Base-by-base conservation (phyloP, 2,888 invertebrate genomes). In the Acanthococcus lagerstroemiae region DNA sequence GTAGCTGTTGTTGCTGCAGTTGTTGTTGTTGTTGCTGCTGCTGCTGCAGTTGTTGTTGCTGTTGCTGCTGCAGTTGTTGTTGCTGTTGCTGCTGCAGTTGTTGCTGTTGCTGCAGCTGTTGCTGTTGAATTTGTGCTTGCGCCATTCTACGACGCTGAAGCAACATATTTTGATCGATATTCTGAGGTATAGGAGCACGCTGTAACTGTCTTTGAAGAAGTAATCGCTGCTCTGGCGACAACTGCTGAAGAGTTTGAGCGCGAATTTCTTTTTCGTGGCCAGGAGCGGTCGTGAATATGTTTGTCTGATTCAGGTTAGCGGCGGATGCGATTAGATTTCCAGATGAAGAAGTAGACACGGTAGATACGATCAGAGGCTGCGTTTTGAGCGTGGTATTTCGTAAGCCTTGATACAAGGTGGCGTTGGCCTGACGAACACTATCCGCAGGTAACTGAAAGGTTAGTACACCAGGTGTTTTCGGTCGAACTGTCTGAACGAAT, bases 401-500 rank as follows among this genome's bases (percentile, higher is more conserved):
- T 27, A 65, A 19, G 25, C 44, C 45, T 37, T 61, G 61, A 52
- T 52, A 21, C 5, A 52, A 25, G 3, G 61, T 61, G 4, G 37
- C 24, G 1, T 24, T 52, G 7, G 27, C 61, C 52, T 44, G 54
- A 12, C 54, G 55, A 17, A 65, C 45, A 22, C 19, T 55, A 12
- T 65, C 65, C n/a, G 65, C 52, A 12, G 54, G 65, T 7, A 65
- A 24, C 44, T 65, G 65, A 25, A 65, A 52, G 15, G 65, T 67
- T 24, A 68, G 44, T 15, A 67, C 57, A 60, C 65, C 67, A 21
- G 67, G 68, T 3, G 68, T 46, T 37, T 65, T 52, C 1, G 54
- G 54, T 4, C 55, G 55, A 0, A 55, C 45, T 22, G 65, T 15
- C 37, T 54, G 75, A 6, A 78, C 76, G 69, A 80, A 79, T 54